Evolutionary conservation across 37 sponge, comb jelly and placozoan species (phyloP).

Genomic region (Ianthella basta): DNA sequence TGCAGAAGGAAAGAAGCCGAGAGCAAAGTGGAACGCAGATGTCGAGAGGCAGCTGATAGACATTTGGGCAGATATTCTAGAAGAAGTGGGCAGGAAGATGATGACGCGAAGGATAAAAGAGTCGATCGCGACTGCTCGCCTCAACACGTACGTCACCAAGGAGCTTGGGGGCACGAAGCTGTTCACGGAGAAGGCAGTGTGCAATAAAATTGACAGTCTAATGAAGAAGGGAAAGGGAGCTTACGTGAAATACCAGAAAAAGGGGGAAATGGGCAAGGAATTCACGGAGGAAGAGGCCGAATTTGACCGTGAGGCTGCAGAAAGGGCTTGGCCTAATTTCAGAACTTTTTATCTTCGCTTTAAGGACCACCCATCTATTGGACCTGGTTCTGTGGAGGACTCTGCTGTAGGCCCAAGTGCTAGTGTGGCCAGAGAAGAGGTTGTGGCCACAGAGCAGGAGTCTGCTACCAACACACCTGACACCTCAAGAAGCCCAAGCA

Average conservation of each 20-base stretch:
- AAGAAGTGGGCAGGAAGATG: background rate
- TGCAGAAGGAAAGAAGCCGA: background rate
- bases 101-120: background rate
- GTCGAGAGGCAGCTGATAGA: background rate
- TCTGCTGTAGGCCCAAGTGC: background rate
- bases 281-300: background rate
- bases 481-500: background rate
- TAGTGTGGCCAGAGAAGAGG: background rate
- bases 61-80: slow-evolving; percentile 16
- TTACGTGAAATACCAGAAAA: background rate
- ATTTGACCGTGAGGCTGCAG: background rate
- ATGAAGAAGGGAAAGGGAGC: background rate
- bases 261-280: background rate
- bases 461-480: background rate
- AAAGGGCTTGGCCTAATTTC: background rate
- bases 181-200: background rate
- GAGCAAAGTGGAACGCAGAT: background rate
- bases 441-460: background rate
- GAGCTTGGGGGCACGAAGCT: background rate
- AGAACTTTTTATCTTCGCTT: background rate
- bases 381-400: slow-evolving; percentile 3
- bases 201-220: background rate
- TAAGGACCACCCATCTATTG: slow-evolving; percentile 18
- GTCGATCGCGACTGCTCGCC: background rate
- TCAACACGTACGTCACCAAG: background rate